Percentiles rank a stretch among this genome's conserved stretches.
phyloP scores from a whole-genome alignment of 2,888 invertebrate genomes.

The Druceiella hillmani region DNA sequence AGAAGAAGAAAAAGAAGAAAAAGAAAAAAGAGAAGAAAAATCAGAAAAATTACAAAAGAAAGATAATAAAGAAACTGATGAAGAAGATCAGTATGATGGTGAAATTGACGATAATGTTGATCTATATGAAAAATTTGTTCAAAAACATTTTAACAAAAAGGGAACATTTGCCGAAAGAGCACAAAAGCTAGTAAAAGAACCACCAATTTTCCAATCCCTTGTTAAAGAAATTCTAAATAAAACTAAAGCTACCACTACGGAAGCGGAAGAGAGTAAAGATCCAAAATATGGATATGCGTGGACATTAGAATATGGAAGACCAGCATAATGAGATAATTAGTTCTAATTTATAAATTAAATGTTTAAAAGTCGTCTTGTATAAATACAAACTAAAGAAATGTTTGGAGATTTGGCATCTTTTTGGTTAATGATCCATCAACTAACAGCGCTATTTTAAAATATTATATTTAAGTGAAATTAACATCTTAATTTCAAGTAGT shows the following conservation, averaged over 20 bases:
- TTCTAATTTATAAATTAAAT: no score
- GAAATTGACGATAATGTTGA: slow-evolving; percentile 34
- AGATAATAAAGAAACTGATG: slow-evolving; percentile 27
- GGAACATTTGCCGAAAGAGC: slow-evolving; percentile 35
- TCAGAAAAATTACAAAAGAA: slow-evolving; percentile 26
- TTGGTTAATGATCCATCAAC: no score
- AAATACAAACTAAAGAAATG: no score
- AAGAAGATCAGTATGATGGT: slow-evolving; percentile 24
- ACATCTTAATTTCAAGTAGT: no score
- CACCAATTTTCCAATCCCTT: slow-evolving; percentile 33
- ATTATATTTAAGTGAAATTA: no score
- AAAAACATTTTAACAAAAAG: slow-evolving; percentile 43
- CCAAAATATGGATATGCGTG: slow-evolving; percentile 48
- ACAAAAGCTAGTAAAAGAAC: slow-evolving; percentile 30
- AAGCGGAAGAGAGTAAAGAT: slow-evolving; percentile 40
- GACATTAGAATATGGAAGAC: slow-evolving; percentile 49
- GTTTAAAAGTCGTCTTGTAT: no score
- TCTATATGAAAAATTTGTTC: slow-evolving; percentile 45
- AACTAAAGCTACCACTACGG: slow-evolving; percentile 36
- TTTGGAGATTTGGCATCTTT: no score
- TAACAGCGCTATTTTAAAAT: no score
- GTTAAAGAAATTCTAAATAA: slow-evolving; percentile 39
- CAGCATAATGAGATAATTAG: no score
- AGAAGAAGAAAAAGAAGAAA: slow-evolving; percentile 27
- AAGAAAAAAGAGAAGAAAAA: slow-evolving; percentile 25